Evolutionary conservation across 2,888 invertebrate species (phyloP).

Genomic region (Rhamphomyia laevipes): DNA sequence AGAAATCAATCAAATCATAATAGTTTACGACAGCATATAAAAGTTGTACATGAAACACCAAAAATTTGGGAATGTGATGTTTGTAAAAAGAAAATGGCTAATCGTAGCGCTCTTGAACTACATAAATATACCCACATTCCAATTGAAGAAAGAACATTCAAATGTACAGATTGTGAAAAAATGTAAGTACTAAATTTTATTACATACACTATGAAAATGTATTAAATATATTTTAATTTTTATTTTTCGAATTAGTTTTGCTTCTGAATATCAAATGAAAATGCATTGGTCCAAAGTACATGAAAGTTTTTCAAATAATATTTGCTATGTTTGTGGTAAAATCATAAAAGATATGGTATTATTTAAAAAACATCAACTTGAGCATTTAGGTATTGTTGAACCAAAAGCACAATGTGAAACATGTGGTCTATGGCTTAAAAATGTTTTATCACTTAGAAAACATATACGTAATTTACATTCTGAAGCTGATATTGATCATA

Average conservation of each 20-base stretch:
- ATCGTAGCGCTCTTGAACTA: slow-evolving; percentile 23
- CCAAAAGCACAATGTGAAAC: slow-evolving; percentile 26
- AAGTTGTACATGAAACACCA: slow-evolving; percentile 21
- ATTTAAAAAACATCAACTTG: slow-evolving; percentile 27
- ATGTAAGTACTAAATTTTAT: slow-evolving; percentile 17
- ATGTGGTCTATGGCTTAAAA: slow-evolving; percentile 20
- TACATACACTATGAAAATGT: slow-evolving; percentile 2
- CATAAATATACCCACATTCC: slow-evolving; percentile 30
- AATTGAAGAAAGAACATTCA: slow-evolving; percentile 24
- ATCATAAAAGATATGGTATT: slow-evolving; percentile 26
- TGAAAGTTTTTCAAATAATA: slow-evolving; percentile 26
- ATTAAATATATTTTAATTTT: slow-evolving; percentile 2
- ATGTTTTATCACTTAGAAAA: slow-evolving; percentile 5
- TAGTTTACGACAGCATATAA: slow-evolving; percentile 25
- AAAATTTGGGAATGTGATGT: slow-evolving; percentile 27
- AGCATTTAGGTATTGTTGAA: slow-evolving; percentile 26
- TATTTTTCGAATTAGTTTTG: slow-evolving; percentile 20
- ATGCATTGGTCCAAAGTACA: slow-evolving; percentile 29
- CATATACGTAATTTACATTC: slow-evolving; percentile 9
- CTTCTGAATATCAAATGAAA: slow-evolving; percentile 24
- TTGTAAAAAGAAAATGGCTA: slow-evolving; percentile 29
- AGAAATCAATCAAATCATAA: slow-evolving; percentile 25
- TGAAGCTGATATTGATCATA: slow-evolving; percentile 18
- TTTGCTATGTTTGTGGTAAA: slow-evolving; percentile 33
- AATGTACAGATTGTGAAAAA: slow-evolving; percentile 27